Conservation (phyloP, 1,140 invertebrate species). For the Drosophila nigrodunni region DNA sequence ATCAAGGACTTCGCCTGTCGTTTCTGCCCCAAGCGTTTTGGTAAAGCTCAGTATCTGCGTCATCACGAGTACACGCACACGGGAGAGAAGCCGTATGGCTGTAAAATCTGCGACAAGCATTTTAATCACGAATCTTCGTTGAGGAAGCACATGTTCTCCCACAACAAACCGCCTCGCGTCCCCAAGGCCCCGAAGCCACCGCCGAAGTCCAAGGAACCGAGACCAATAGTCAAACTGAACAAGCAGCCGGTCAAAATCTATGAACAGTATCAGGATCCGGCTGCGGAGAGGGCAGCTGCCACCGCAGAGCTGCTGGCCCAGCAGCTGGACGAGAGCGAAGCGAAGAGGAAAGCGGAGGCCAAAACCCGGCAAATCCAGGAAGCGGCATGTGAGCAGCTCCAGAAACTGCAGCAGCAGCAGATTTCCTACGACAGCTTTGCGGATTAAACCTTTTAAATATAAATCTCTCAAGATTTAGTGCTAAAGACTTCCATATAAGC, state of each 20-base stretch:
- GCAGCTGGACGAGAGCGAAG: conserved; percentile 67
- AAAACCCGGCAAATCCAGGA: conserved; percentile 67
- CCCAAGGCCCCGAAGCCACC: conserved; percentile 32
- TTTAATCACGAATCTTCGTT: conserved; percentile 75
- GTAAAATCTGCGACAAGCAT: conserved; percentile 70
- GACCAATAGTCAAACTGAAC: conserved; percentile 13
- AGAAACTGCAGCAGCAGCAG: conserved; percentile 62
- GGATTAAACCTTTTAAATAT: conserved; percentile 42
- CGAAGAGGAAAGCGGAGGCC: conserved; percentile 64
- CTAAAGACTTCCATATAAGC: not conserved
- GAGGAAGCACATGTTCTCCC: conserved; percentile 74
- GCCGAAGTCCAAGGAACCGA: conserved; percentile 3
- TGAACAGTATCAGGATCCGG: conserved; percentile 67
- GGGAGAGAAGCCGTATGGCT: conserved; percentile 84
- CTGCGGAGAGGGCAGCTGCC: conserved; percentile 67
- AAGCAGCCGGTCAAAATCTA: conserved; percentile 52
- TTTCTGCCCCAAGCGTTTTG: conserved; percentile 76
- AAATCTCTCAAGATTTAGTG: conserved; percentile 33
- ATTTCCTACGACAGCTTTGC: conserved; percentile 53
- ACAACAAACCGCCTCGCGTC: conserved; percentile 59
- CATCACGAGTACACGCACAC: conserved; percentile 82
- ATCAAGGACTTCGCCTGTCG: conserved; percentile 80
- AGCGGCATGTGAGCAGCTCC: conserved; percentile 68
- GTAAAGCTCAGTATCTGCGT: conserved; percentile 77
- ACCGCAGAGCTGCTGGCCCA: conserved; percentile 65